Percentiles rank a stretch among this genome's conserved stretches.
phyloP scores from a whole-genome alignment of 2,888 invertebrate genomes.

The Netelia inedita region DNA sequence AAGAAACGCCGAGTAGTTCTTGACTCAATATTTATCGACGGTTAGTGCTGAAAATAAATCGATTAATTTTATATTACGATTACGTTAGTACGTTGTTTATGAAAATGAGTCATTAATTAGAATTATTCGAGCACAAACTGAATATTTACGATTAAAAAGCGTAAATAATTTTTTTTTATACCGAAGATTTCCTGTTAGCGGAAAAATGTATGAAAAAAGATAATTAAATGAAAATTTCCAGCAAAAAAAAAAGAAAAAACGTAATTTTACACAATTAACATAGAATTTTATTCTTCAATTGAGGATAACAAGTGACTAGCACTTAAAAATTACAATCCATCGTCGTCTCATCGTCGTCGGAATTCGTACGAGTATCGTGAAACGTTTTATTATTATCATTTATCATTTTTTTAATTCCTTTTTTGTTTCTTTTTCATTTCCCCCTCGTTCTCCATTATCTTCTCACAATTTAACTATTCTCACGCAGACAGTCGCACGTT shows the following conservation, averaged over 20 bases:
- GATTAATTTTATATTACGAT: no score
- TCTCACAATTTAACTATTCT: constrained; percentile 54
- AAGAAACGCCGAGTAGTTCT: no score
- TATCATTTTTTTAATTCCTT: no score
- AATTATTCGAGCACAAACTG: no score
- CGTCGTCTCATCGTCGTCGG: constrained; percentile 56
- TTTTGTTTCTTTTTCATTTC: no score
- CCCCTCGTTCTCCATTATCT: background rate
- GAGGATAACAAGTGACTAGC: constrained; percentile 84
- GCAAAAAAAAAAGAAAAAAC: constrained; percentile 22
- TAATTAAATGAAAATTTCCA: no score
- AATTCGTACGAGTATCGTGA: constrained; percentile 52
- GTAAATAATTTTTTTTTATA: background rate
- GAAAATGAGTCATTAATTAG: no score
- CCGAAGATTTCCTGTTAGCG: background rate
- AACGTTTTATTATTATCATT: constrained; percentile 25
- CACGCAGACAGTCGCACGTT: constrained; percentile 42
- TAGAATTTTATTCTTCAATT: constrained; percentile 83
- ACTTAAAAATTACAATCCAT: constrained; percentile 79
- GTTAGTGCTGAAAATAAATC: no score
- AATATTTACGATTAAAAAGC: no score
- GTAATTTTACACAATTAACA: constrained; percentile 74
- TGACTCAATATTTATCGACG: no score
- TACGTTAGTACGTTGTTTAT: no score
- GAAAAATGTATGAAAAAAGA: background rate